Evolutionary conservation across 2,797 vertebrate genomes (phyloP).

Genomic region (Threskiornis aethiopicus): DNA sequence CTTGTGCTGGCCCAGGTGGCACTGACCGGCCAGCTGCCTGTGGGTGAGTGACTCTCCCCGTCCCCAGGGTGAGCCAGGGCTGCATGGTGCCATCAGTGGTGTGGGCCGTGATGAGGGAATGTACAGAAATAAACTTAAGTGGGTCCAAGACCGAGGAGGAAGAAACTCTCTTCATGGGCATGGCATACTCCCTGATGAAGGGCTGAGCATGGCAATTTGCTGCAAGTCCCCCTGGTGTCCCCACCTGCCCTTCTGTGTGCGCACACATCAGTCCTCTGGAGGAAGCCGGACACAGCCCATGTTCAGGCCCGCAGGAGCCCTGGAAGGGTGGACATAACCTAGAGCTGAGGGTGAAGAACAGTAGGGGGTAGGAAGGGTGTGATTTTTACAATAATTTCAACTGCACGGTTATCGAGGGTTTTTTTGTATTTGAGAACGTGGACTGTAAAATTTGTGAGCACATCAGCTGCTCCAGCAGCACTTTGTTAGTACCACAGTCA

Average conservation of each 20-base stretch:
- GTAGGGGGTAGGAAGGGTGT: fast-evolving
- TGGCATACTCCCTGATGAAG: neutral
- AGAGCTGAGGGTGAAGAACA: neutral
- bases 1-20: fast-evolving
- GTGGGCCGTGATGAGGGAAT: fast-evolving
- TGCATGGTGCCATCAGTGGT: fast-evolving
- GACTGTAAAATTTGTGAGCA: neutral
- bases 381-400: neutral
- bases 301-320: neutral
- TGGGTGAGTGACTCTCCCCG: no score
- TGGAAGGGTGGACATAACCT: neutral
- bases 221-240: fast-evolving
- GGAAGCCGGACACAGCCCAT: neutral
- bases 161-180: fast-evolving
- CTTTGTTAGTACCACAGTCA: neutral
- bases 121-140: fast-evolving
- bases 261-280: fast-evolving
- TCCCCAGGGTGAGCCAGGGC: neutral
- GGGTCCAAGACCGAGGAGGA: neutral
- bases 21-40: fast-evolving
- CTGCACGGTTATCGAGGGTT: fast-evolving
- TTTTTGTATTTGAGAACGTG: neutral
- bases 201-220: neutral
- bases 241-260: fast-evolving
- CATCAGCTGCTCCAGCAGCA: fast-evolving